Conservation (phyloP, 2,113 vertebrate genomes). For the Gasterosteus nipponicus region DNA sequence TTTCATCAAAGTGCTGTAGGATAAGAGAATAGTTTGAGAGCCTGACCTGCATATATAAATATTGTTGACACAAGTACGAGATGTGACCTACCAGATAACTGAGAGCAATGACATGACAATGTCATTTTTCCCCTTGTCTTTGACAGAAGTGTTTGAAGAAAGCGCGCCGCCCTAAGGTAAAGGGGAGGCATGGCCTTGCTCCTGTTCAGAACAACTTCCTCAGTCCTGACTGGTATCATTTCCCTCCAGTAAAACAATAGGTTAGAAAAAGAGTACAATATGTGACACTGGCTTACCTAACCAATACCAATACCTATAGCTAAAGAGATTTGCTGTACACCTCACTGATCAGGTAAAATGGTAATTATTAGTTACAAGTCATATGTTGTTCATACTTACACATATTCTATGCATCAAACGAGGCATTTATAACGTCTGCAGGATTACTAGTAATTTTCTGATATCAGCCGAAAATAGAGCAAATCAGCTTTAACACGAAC, state of each 20-base stretch:
- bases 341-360: neutral
- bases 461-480: neutral
- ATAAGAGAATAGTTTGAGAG: conserved; percentile 49
- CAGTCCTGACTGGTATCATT: neutral
- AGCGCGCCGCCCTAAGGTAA: neutral
- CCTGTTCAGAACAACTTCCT: conserved; percentile 38
- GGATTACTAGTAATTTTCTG: conserved; percentile 28
- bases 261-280: too few species aligned
- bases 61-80: conserved; percentile 30
- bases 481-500: neutral
- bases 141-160: conserved; percentile 15
- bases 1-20: conserved; percentile 49
- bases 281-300: too few species aligned
- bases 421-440: neutral
- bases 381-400: neutral
- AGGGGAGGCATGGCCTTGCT: conserved; percentile 7
- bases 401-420: neutral
- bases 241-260: neutral
- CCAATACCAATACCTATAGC: too few species aligned
- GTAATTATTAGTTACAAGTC: neutral
- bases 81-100: conserved; percentile 44
- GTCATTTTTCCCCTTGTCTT: neutral
- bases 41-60: conserved; percentile 49
- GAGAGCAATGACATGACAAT: conserved; percentile 16
- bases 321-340: too few species aligned